A percentile compares a stretch with the other conserved stretches of the same genome.
These are phyloP conservation scores for Gallinago media DNA, from an alignment of 2,113 vertebrate genomes.

Conservation along the genomic window DNA sequence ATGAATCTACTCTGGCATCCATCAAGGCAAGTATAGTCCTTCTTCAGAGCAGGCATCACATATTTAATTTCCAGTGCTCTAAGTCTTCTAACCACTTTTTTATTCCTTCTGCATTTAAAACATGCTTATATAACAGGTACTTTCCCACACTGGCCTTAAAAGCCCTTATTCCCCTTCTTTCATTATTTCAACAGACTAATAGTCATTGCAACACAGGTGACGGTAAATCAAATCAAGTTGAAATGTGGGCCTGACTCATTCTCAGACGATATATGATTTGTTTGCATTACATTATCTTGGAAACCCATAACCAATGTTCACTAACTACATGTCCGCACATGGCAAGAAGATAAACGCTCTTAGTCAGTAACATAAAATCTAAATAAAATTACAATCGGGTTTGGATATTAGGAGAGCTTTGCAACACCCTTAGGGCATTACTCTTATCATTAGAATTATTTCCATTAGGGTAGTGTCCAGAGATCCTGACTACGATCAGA, in stretches of 20 bases:
- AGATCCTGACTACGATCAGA: conserved; percentile 35
- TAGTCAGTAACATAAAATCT: conserved; percentile 55
- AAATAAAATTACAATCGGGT: conserved; percentile 55
- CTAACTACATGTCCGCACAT: conserved; percentile 38
- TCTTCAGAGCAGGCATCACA: neutral
- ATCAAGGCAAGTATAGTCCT: neutral
- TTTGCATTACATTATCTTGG: conserved; percentile 63
- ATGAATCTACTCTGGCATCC: neutral
- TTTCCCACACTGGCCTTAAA: conserved; percentile 67
- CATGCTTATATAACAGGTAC: conserved; percentile 55
- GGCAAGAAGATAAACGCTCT: conserved; percentile 33
- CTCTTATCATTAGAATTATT: conserved; percentile 50
- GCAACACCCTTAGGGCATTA: conserved; percentile 33
- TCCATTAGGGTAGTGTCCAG: conserved; percentile 49
- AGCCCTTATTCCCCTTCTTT: conserved; percentile 53
- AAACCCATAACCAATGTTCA: conserved; percentile 44
- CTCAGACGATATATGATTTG: conserved; percentile 61
- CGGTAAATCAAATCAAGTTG: conserved; percentile 44
- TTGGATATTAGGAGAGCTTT: conserved; percentile 57
- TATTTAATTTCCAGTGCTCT: neutral
- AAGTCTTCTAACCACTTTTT: neutral
- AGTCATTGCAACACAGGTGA: conserved; percentile 53
- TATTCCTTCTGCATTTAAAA: conserved; percentile 30
- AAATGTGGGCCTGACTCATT: conserved; percentile 47
- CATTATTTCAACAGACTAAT: conserved; percentile 56